These are phyloP conservation scores for Synanthedon tipuliformis DNA, from an alignment of 2,888 invertebrate species.

Conservation along the genomic window DNA sequence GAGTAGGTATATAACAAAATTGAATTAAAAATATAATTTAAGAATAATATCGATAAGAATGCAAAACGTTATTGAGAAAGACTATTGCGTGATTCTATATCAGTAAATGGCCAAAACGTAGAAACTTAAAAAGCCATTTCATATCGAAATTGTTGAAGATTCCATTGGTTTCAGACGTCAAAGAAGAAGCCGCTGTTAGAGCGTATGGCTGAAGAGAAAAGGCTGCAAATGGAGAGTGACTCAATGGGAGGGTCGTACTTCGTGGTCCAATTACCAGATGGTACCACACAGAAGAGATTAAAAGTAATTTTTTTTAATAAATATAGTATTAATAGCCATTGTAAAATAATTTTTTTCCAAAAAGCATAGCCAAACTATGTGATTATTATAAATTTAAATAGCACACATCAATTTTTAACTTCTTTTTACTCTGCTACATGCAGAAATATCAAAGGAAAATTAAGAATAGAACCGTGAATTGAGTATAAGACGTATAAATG, in stretches of 20 bases:
- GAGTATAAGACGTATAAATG: background rate
- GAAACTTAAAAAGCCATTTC: background rate
- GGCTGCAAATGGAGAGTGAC: conserved; percentile 90
- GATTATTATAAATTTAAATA: no score
- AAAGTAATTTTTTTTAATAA: conserved; percentile 68
- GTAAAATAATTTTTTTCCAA: no score
- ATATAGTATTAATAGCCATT: no score
- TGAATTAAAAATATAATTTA: no score
- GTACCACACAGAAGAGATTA: conserved; percentile 88
- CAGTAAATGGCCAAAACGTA: background rate
- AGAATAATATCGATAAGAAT: no score
- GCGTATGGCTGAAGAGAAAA: conserved; percentile 93
- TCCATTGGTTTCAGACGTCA: conserved; percentile 44
- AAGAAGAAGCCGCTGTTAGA: conserved; percentile 86
- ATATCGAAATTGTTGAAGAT: background rate
- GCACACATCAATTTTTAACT: no score
- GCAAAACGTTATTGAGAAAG: no score
- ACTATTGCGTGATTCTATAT: background rate
- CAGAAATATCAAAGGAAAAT: no score
- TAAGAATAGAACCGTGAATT: no score
- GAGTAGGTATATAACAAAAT: no score
- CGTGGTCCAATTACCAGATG: conserved; percentile 88
- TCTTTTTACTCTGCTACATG: no score
- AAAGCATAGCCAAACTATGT: no score
- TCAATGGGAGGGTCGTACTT: conserved; percentile 90